Percentiles rank a stretch among this genome's conserved stretches.
Evolutionary conservation across 2,797 vertebrate genomes (phyloP).

Genomic region (Telmatherina bonti): DNA sequence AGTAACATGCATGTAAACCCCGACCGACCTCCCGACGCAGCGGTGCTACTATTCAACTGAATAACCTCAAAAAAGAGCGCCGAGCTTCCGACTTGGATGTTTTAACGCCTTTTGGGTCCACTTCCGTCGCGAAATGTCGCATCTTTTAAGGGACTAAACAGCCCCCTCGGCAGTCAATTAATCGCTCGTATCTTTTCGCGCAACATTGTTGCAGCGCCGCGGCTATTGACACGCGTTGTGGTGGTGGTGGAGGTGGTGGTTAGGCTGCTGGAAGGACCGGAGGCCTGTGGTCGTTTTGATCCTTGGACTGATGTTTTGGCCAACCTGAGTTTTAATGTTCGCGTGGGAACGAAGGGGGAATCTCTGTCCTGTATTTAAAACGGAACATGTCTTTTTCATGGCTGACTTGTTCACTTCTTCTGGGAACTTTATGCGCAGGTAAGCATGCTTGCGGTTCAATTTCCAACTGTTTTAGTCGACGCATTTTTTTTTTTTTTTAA

Average conservation of each 20-base stretch:
- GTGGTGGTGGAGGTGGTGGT: conserved; percentile 51
- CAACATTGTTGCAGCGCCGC: conserved; percentile 77
- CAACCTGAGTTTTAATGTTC: conserved; percentile 79
- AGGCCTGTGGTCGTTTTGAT: conserved; percentile 76
- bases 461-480: conserved; percentile 37
- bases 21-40: conserved; percentile 79
- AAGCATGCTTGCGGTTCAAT: conserved; percentile 54
- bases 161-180: conserved; percentile 40
- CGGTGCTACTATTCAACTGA: conserved; percentile 64
- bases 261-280: conserved; percentile 64
- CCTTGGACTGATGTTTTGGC: conserved; percentile 69
- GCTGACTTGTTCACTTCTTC: conserved; percentile 95
- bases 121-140: conserved; percentile 53
- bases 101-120: conserved; percentile 19
- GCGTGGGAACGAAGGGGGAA: conserved; percentile 72
- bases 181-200: conserved; percentile 58
- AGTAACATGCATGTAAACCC: conserved; percentile 83
- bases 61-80: conserved; percentile 47
- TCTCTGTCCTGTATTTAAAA: conserved; percentile 71
- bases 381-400: conserved; percentile 95
- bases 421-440: conserved; percentile 97
- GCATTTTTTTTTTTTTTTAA: not conserved
- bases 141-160: conserved; percentile 40
- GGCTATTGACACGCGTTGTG: conserved; percentile 73
- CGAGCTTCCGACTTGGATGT: conserved; percentile 16